These are phyloP conservation scores for Rhagium mordax DNA, from an alignment of 2,888 invertebrate species.

Conservation along the genomic window DNA sequence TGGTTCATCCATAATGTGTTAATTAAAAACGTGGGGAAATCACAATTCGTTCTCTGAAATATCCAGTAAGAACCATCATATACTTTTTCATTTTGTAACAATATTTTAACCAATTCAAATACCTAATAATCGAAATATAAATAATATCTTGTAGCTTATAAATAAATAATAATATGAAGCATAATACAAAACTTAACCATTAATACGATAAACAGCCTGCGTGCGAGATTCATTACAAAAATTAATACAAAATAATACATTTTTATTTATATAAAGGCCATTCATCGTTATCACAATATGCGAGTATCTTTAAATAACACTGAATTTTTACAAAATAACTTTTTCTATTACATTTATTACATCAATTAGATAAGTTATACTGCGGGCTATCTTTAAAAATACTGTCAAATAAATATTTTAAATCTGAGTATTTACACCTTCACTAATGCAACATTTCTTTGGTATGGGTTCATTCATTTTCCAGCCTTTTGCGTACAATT, in stretches of 20 bases:
- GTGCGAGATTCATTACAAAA: constrained; percentile 52
- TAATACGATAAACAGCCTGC: constrained; percentile 57
- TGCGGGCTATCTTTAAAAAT: constrained; percentile 38
- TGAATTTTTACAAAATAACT: constrained; percentile 43
- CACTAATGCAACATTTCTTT: constrained; percentile 58
- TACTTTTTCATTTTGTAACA: constrained; percentile 1
- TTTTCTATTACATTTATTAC: constrained; percentile 38
- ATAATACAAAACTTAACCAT: constrained; percentile 60
- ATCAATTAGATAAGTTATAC: constrained; percentile 42
- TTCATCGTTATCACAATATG: constrained; percentile 67
- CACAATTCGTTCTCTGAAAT: neutral
- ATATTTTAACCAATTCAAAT: constrained; percentile 25
- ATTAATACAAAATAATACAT: constrained; percentile 48
- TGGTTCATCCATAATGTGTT: too few species aligned
- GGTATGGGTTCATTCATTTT: constrained; percentile 54
- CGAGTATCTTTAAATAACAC: constrained; percentile 65
- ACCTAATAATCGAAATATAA: constrained; percentile 25
- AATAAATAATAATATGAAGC: constrained; percentile 48
- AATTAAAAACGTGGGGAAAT: neutral
- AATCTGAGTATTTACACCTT: constrained; percentile 57
- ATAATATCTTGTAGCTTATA: constrained; percentile 39
- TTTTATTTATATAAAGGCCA: constrained; percentile 49
- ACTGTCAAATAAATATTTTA: constrained; percentile 47
- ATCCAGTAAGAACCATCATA: neutral
- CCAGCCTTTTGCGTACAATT: constrained; percentile 37